Base-by-base conservation (phyloP, 35 echinoderm and acorn worm genomes). In the Stichopus chloronotus region DNA sequence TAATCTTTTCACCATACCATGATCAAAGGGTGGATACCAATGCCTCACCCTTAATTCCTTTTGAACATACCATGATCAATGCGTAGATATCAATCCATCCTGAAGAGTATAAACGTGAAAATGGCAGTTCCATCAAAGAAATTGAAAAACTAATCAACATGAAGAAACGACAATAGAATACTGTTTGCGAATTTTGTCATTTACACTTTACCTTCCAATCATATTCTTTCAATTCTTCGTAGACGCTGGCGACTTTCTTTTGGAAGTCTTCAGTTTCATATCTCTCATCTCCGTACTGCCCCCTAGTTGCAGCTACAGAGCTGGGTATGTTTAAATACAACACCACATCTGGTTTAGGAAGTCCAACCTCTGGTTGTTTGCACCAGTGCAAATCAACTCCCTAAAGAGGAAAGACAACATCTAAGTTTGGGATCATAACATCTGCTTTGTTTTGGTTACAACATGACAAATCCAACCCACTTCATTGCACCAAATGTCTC, bases 251-350 rank as follows among this genome's bases (percentile, higher is more conserved):
- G 2, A 95, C 97, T 92, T 90, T 93, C 16, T 17, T 21, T 87
- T 98, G 97, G 56, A 98, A 95, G 0, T 93, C 95, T 72, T 95
- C 71, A 71, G 92, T 92, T 90, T 98, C 97, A 23, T 98, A 98
- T 63, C 97, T 92, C 63, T 98, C 97, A 43, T 88, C 91, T 60
- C 97, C 97, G 93, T 92, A 98, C 23, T 95, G 76, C 7, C 60
- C 95, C 55, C 97, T 86, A 13, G 63, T 95, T 5, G 86, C 84
- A 17, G 95, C 95, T 30, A 92, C 97, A 25, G 94, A 80, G 11
- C 83, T 71, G 17, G 90, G 92, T 61, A 96, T 79, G 21, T 96
- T 79, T 22, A 98, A 81, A 76, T 80, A 98, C 13, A 98, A 58
- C 5, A 98, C 93, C 0, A 98, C 88, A 71, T 98, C 97, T 56